Evolutionary conservation across 2,113 vertebrate genomes (phyloP).

Genomic region (Rhinichthys klamathensis): DNA sequence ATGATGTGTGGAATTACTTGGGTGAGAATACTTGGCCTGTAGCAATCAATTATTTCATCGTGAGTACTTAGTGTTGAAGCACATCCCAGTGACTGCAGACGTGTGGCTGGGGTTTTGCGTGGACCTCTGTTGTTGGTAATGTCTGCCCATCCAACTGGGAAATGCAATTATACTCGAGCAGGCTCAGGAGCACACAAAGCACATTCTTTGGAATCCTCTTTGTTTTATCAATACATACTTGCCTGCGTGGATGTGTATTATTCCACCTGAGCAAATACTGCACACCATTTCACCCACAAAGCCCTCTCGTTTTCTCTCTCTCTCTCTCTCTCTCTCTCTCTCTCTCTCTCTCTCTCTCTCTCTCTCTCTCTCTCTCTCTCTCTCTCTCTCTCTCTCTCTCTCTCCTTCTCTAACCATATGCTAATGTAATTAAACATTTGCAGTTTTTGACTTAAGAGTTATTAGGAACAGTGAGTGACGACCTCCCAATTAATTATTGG

Average conservation of each 20-base stretch:
- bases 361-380: neutral
- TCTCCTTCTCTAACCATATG: conserved; percentile 48
- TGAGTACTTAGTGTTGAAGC: neutral
- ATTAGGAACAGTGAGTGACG: conserved; percentile 55
- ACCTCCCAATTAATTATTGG: conserved; percentile 43
- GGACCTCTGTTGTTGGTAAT: conserved; percentile 63
- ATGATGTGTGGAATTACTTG: conserved; percentile 32
- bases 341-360: conserved; percentile 52
- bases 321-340: conserved; percentile 50
- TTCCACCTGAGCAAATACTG: conserved; percentile 95
- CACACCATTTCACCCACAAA: conserved; percentile 78
- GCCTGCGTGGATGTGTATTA: conserved; percentile 80
- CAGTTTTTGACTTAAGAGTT: conserved; percentile 56
- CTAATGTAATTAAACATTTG: conserved; percentile 42
- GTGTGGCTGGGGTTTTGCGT: conserved; percentile 19
- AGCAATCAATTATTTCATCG: conserved; percentile 13
- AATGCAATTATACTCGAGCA: conserved; percentile 65
- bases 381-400: neutral
- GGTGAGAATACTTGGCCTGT: conserved; percentile 31
- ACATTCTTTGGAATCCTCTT: conserved; percentile 87
- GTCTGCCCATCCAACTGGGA: conserved; percentile 68
- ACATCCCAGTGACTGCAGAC: neutral
- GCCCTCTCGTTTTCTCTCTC: conserved; percentile 40
- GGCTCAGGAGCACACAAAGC: conserved; percentile 74
- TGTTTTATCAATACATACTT: conserved; percentile 84